Evolutionary conservation across 1,140 invertebrate genomes (phyloP), one percentile per base, ranked within the genome.

Genomic region (Lepidurus arcticus): DNA sequence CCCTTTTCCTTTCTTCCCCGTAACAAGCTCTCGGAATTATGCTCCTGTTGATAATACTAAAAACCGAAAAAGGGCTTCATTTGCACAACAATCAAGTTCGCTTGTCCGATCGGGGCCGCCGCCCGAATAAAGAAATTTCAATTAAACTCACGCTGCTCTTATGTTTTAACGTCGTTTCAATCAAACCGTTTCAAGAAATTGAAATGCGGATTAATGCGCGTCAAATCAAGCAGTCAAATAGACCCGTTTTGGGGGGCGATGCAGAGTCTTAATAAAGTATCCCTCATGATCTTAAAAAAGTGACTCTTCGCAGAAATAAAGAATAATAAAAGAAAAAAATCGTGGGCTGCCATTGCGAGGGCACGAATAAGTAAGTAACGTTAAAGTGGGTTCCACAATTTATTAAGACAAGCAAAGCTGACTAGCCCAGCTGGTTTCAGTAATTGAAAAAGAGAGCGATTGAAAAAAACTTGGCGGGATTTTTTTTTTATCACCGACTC

Each of bases 101-200:
- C 21, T 65, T 13, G 16, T 21, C 21, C 21, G 53, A 65, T 65
- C 21, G 21, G 53, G 13, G 53, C 53, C 53, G 53, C 53, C 53
- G 53, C 53, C 53, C 53, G 53, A 65, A 65, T 65, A 65, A 65
- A 65, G 53, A 13, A 21, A 65, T 65, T 34, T 65, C 53, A 65
- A 65, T 65, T 65, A 65, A 65, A 65, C 53, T 65, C 53, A 65
- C 53, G 53, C 53, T 65, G 53, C 53, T 65, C 53, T 65, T 9
- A 16, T 65, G 53, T 21, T 65, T 65, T 65, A 34, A 21, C 53
- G 53, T 65, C 21, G 53, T 65, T 65, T 65, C 53, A 9, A 65
- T 65, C 53, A 9, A 65, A n/a, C 53, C 53, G 21, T 65, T 13
- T 65, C 21, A 65, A 21, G 21, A 65, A 65, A 65, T 65, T 65